phyloP scores from a whole-genome alignment of 2,888 invertebrate genomes.

The Ligdia adustata region DNA sequence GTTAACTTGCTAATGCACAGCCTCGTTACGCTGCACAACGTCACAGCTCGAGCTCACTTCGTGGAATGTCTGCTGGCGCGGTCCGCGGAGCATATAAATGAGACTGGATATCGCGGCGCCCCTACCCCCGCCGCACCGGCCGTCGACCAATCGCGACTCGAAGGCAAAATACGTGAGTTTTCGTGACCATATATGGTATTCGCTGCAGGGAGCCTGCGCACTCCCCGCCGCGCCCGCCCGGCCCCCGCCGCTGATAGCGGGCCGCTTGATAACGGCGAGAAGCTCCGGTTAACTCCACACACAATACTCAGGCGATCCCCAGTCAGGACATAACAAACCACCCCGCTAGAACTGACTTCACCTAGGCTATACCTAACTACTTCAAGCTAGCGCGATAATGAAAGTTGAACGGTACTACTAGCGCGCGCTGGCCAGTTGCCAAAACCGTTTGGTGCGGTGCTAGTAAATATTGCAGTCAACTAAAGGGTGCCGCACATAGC shows the following conservation, averaged over 20 bases:
- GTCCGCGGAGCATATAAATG: slow-evolving; percentile 83
- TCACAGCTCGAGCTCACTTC: slow-evolving; percentile 78
- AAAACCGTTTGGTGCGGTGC: slow-evolving; percentile 27
- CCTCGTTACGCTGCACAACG: slow-evolving; percentile 78
- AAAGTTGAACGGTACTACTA: slow-evolving; percentile 39
- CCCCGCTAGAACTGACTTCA: not conserved
- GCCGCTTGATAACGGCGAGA: slow-evolving; percentile 69
- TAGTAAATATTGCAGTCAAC: slow-evolving; percentile 18
- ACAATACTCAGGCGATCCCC: slow-evolving; percentile 32
- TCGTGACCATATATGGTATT: slow-evolving; percentile 78
- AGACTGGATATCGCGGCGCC: slow-evolving; percentile 80
- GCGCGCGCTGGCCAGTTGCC: slow-evolving; percentile 44
- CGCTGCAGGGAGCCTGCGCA: slow-evolving; percentile 84
- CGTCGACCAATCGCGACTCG: slow-evolving; percentile 86
- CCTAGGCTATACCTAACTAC: not conserved
- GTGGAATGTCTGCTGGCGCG: slow-evolving; percentile 78
- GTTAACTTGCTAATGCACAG: slow-evolving; percentile 81
- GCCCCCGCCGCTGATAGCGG: slow-evolving; percentile 56
- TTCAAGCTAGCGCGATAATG: slow-evolving; percentile 34
- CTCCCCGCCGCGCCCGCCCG: slow-evolving; percentile 46
- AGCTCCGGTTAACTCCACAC: slow-evolving; percentile 51
- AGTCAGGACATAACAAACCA: slow-evolving; percentile 13
- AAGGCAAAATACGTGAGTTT: slow-evolving; percentile 77
- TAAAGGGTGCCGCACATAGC: slow-evolving; percentile 25
- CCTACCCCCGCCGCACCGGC: slow-evolving; percentile 77